Evolutionary conservation across 2,797 vertebrate species (phyloP).

Genomic region (Thripadectes ignobilis): DNA sequence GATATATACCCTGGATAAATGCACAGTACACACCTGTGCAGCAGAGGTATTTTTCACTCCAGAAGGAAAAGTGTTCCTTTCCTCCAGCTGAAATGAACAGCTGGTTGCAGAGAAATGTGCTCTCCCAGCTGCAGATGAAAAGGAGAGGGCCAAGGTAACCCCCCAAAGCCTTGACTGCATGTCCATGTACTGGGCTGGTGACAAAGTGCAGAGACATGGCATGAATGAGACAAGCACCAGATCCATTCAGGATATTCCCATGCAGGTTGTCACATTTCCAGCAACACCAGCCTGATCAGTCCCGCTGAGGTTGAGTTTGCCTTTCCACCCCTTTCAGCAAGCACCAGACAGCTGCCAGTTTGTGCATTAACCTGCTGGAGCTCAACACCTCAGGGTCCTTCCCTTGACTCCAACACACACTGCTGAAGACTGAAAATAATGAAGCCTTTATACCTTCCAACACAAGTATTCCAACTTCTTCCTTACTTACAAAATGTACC

Average conservation of each 20-base stretch:
- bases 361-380: background rate
- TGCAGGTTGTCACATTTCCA: background rate
- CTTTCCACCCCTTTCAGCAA: background rate
- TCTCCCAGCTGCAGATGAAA: background rate
- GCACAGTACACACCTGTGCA: background rate
- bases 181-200: background rate
- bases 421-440: background rate
- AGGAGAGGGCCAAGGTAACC: background rate
- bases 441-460: background rate
- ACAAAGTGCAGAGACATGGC: background rate
- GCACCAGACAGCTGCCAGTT: background rate
- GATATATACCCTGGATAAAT: background rate
- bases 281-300: background rate
- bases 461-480: background rate
- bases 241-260: fast-evolving
- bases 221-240: background rate
- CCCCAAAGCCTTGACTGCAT: fast-evolving
- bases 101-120: background rate
- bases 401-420: fast-evolving
- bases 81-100: background rate
- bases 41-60: background rate
- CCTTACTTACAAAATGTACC: background rate
- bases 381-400: background rate
- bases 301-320: background rate
- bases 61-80: background rate